Evolutionary conservation across 2,888 invertebrate genomes (phyloP).

Genomic region (Drosophila siamana): DNA sequence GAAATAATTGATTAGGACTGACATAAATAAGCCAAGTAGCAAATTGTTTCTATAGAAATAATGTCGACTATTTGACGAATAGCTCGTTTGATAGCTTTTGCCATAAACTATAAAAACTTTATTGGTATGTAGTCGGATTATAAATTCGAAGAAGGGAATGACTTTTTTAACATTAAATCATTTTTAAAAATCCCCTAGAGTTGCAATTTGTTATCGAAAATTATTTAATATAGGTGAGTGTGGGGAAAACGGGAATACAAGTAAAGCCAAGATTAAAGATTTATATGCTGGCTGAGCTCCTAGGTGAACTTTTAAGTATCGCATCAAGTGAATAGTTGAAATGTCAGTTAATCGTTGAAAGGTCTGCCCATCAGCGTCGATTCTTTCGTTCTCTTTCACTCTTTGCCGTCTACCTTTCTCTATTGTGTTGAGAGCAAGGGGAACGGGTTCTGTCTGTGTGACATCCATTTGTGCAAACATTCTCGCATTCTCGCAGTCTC

Average conservation of each 20-base stretch:
- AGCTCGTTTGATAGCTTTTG: background rate
- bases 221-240: too few species aligned
- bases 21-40: too few species aligned
- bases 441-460: background rate
- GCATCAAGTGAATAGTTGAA: conserved; percentile 3
- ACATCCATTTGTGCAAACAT: conserved; percentile 15
- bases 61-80: too few species aligned
- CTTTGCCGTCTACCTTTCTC: conserved; percentile 27
- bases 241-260: too few species aligned
- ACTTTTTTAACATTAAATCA: too few species aligned
- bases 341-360: conserved; percentile 66
- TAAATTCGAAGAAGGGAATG: background rate
- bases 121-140: background rate
- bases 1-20: too few species aligned
- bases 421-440: background rate
- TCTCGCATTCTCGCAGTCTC: conserved; percentile 52
- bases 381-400: conserved; percentile 14
- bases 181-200: background rate
- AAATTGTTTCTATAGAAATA: too few species aligned
- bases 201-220: too few species aligned
- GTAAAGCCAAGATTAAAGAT: too few species aligned
- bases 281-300: conserved; percentile 8
- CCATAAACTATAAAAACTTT: background rate
- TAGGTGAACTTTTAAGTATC: conserved; percentile 8
- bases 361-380: conserved; percentile 46